Conservation (phyloP, 1,140 invertebrate species). For the Cephus cinctus region DNA sequence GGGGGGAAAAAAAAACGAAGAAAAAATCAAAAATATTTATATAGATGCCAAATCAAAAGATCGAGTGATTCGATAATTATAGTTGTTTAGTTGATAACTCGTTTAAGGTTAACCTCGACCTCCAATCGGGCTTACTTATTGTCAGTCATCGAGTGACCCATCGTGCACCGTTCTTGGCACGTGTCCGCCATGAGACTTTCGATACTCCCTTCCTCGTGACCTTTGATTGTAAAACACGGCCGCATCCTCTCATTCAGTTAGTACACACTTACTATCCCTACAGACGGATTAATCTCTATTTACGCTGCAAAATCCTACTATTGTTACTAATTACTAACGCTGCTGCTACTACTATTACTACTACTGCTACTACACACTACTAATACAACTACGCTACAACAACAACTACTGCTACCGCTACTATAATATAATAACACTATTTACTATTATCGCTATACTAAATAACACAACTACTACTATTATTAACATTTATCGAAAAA, state of each 20-base stretch:
- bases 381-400: neutral
- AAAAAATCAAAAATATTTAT: no score
- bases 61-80: no score
- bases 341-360: conserved; percentile 3
- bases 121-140: no score
- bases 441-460: neutral
- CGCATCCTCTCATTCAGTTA: neutral
- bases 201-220: no score
- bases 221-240: no score
- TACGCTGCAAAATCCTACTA: neutral
- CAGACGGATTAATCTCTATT: neutral
- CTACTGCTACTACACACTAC: neutral
- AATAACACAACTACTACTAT: neutral
- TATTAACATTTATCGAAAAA: neutral
- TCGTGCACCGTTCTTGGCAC: no score
- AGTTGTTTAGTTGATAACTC: no score
- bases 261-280: neutral
- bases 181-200: no score
- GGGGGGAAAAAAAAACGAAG: no score
- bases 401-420: conserved; percentile 4
- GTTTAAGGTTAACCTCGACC: no score
- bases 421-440: conserved; percentile 3
- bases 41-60: no score
- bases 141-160: no score
- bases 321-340: conserved; percentile 4